A percentile compares a stretch with the other conserved stretches of the same genome.
Conservation (phyloP, 2,797 vertebrate genomes). For the Anas bahamensis region DNA sequence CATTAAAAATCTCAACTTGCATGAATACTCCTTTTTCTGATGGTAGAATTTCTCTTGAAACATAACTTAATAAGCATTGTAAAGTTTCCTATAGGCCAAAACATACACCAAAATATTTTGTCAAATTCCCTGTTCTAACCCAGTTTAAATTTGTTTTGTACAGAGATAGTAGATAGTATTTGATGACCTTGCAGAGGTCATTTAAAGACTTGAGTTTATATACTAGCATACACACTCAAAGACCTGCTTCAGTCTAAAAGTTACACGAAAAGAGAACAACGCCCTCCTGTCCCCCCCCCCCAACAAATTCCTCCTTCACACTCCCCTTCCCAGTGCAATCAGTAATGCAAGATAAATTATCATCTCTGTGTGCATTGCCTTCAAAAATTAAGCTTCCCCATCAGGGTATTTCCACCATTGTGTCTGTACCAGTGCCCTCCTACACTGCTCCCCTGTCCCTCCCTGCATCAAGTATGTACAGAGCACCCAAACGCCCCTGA, state of each 20-base stretch:
- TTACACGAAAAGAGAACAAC: background rate
- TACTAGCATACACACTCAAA: background rate
- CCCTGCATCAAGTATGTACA: accelerated
- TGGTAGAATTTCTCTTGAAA: background rate
- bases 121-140: background rate
- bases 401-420: background rate
- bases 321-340: background rate
- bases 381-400: background rate
- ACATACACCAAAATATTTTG: background rate
- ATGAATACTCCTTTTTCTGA: background rate
- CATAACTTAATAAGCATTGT: background rate
- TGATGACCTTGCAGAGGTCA: background rate
- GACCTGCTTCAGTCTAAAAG: background rate
- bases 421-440: background rate
- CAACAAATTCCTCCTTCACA: background rate
- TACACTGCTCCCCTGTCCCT: background rate
- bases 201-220: background rate
- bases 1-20: background rate
- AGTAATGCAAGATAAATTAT: background rate
- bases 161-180: background rate
- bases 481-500: background rate
- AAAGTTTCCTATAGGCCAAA: background rate
- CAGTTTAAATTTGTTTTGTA: background rate
- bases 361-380: background rate
- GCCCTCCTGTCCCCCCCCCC: background rate